These are phyloP conservation scores for Guaruba guarouba DNA, from an alignment of 2,113 vertebrate genomes.

Conservation along the genomic window DNA sequence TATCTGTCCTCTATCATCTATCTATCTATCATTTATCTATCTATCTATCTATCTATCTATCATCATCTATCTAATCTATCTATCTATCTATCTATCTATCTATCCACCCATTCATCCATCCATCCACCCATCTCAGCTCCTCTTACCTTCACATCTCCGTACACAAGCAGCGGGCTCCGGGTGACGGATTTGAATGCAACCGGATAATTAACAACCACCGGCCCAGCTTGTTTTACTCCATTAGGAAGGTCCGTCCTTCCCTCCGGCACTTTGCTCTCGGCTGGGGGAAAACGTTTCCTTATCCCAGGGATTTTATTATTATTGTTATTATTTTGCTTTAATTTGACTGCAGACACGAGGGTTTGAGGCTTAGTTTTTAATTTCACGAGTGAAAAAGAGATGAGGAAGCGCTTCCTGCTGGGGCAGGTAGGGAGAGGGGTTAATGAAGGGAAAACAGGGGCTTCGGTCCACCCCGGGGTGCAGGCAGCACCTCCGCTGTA, in stretches of 20 bases:
- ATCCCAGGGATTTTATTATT: background rate
- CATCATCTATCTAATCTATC: background rate
- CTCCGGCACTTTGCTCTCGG: background rate
- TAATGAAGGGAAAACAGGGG: background rate
- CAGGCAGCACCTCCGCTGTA: background rate
- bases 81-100: fast-evolving
- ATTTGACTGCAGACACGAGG: background rate
- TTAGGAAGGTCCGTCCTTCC: background rate
- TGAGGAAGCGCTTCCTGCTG: background rate
- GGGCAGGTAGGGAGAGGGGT: background rate
- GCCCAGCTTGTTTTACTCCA: constrained; percentile 19
- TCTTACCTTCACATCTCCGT: background rate
- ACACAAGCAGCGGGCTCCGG: background rate
- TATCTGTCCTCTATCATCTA: too few species aligned
- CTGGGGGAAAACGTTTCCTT: background rate
- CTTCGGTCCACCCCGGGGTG: background rate
- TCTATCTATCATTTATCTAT: background rate
- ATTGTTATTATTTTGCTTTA: background rate
- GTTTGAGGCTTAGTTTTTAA: background rate
- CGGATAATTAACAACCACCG: constrained; percentile 29
- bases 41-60: fast-evolving
- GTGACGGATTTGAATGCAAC: constrained; percentile 29
- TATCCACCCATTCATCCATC: fast-evolving
- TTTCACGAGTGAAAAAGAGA: background rate
- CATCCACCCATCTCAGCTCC: background rate